phyloP scores from a whole-genome alignment of 2,797 vertebrate genomes.

The Bovichtus diacanthus region DNA sequence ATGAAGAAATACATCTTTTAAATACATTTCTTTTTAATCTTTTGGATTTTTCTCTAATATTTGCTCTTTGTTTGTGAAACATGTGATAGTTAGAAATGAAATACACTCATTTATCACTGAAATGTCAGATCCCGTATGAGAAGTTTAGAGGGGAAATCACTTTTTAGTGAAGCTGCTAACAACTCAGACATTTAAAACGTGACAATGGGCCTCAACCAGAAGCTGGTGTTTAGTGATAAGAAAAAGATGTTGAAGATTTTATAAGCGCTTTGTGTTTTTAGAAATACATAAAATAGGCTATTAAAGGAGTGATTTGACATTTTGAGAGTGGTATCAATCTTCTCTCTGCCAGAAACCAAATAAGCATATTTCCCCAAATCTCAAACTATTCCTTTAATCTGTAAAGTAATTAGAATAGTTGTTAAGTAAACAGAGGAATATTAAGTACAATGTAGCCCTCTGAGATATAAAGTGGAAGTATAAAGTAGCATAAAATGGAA shows the following conservation, averaged over 20 bases:
- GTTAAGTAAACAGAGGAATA: background rate
- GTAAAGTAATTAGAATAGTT: background rate
- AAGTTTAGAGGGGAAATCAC: background rate
- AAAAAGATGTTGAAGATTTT: no score
- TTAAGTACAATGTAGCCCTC: background rate
- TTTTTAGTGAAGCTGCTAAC: no score
- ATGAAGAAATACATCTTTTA: background rate
- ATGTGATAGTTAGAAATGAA: background rate
- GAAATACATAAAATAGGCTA: no score
- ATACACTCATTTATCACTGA: background rate
- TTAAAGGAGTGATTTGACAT: no score
- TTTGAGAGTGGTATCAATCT: no score
- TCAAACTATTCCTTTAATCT: background rate
- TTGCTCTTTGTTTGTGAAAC: background rate
- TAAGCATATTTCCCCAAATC: background rate
- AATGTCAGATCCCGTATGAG: background rate
- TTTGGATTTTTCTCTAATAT: background rate
- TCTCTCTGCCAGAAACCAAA: no score
- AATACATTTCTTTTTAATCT: background rate
- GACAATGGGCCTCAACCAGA: background rate
- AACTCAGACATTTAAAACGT: background rate
- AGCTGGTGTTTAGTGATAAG: no score
- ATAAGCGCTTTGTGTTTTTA: no score
- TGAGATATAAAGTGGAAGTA: background rate
- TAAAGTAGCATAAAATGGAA: background rate